These are phyloP conservation scores for Tenthredo livida DNA, from an alignment of 2,888 invertebrate genomes.

Conservation along the genomic window DNA sequence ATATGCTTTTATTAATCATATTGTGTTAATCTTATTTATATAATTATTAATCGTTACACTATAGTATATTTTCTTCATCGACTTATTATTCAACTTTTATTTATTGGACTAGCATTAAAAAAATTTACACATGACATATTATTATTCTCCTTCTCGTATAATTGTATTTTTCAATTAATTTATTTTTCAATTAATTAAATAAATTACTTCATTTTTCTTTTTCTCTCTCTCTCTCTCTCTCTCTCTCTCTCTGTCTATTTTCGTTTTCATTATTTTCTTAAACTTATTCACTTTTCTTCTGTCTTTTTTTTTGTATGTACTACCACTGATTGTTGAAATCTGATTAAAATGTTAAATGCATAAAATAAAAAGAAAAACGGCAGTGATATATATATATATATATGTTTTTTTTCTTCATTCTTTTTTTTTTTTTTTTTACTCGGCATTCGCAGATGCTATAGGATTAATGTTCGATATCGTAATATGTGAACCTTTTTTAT, in stretches of 20 bases:
- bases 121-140: conserved; percentile 19
- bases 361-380: conserved; percentile 13
- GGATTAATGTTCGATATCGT: background rate
- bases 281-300: background rate
- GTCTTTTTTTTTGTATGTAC: background rate
- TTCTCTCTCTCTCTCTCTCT: background rate
- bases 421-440: background rate
- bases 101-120: conserved; percentile 44
- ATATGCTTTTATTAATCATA: conserved; percentile 37
- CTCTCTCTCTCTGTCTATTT: background rate
- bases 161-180: background rate
- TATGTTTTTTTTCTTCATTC: background rate
- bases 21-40: background rate
- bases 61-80: conserved; percentile 12
- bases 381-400: conserved; percentile 2
- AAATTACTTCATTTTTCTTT: background rate
- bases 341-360: background rate
- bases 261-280: background rate
- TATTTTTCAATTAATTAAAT: conserved; percentile 4
- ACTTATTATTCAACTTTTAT: conserved; percentile 34
- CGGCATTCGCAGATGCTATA: background rate
- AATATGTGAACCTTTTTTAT: background rate
- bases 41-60: conserved; percentile 19
- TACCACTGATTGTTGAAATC: background rate
- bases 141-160: background rate